Evolutionary conservation across 2,797 vertebrate genomes (phyloP).

Genomic region (Hyperoplus immaculatus): DNA sequence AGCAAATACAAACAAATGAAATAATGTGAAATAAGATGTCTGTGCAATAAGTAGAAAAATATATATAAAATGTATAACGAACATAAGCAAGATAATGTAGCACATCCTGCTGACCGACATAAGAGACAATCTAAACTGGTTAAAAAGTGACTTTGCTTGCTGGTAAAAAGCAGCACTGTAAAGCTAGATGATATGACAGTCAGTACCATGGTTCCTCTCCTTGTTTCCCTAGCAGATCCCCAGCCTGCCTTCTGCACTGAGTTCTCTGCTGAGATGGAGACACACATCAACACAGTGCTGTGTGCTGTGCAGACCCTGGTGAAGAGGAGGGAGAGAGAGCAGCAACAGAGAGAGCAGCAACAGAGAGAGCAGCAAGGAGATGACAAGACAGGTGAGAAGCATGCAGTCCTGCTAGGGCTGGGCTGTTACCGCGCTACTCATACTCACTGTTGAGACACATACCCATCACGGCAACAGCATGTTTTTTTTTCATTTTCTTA

Average conservation of each 20-base stretch:
- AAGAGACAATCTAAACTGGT: not conserved
- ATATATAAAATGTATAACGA: too few relatives aligned
- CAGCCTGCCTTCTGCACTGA: slow-evolving; percentile 79
- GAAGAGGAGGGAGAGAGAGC: slow-evolving; percentile 83
- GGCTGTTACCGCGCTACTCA: too few relatives aligned
- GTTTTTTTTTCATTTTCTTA: too few relatives aligned
- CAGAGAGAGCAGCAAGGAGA: slow-evolving; percentile 61
- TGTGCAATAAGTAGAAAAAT: too few relatives aligned
- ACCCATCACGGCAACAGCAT: too few relatives aligned
- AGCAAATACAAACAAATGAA: too few relatives aligned
- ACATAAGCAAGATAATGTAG: too few relatives aligned
- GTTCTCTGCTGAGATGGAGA: slow-evolving; percentile 91
- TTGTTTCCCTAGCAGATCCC: slow-evolving; percentile 52
- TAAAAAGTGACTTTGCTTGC: not conserved
- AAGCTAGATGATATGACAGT: not conserved
- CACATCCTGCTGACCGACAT: not conserved
- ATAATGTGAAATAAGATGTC: too few relatives aligned
- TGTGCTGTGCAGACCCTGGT: slow-evolving; percentile 91
- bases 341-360: slow-evolving; percentile 61
- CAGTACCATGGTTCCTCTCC: not conserved
- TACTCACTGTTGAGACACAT: too few relatives aligned
- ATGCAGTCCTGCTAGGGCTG: not conserved
- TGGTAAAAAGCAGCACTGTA: not conserved
- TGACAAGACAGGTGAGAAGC: slow-evolving; percentile 74
- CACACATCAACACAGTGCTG: slow-evolving; percentile 88